phyloP scores from a whole-genome alignment of 2,888 invertebrate genomes.

The Palloptera scutellata region DNA sequence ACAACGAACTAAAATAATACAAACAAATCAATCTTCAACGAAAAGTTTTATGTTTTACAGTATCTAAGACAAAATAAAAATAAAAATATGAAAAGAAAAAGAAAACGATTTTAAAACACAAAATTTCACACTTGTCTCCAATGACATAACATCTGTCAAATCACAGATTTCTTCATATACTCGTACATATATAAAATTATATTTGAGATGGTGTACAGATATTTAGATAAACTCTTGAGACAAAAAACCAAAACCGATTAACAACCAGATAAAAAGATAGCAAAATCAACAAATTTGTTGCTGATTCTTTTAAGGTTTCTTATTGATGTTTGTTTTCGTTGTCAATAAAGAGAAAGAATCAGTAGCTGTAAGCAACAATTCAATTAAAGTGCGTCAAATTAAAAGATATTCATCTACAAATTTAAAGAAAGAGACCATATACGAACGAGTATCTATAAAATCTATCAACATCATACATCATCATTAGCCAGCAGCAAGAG shows the following conservation, averaged over 20 bases:
- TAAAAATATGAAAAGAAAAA: not conserved
- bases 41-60: too few relatives aligned
- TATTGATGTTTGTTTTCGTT: too few relatives aligned
- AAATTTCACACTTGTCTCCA: not conserved
- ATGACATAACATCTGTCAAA: constrained; percentile 1
- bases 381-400: constrained; percentile 30
- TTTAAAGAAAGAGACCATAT: not conserved
- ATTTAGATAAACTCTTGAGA: constrained; percentile 16
- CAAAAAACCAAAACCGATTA: not conserved
- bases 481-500: not conserved
- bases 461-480: not conserved
- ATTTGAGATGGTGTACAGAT: not conserved
- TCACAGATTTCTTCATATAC: constrained; percentile 32
- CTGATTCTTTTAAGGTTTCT: too few relatives aligned
- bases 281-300: not conserved
- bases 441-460: not conserved
- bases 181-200: constrained; percentile 20
- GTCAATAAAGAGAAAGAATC: not conserved
- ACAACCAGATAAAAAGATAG: too few relatives aligned
- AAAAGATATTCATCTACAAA: constrained; percentile 28
- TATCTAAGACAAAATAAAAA: too few relatives aligned
- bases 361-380: constrained; percentile 15
- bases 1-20: too few relatives aligned
- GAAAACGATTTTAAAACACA: not conserved
- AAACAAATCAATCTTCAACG: too few relatives aligned